Evolutionary conservation across 1,140 invertebrate genomes (phyloP).

Genomic region (Sinonovacula constricta): DNA sequence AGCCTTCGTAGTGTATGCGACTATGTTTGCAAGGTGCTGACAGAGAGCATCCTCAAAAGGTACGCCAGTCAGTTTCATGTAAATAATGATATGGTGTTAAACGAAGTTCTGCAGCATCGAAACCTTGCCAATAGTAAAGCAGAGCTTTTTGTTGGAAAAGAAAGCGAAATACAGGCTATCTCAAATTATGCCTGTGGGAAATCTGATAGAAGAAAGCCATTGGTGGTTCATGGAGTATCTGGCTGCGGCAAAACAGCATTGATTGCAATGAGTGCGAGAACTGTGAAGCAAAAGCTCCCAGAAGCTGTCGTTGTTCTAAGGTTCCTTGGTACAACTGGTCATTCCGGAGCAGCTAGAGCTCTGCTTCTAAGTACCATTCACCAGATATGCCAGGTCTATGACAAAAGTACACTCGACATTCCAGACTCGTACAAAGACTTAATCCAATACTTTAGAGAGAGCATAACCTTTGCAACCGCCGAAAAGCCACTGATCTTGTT

Average conservation of each 20-base stretch:
- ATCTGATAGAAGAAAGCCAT: conserved; percentile 67
- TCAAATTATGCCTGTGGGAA: conserved; percentile 87
- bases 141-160: conserved; percentile 85
- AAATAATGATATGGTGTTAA: conserved; percentile 78
- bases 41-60: conserved; percentile 19
- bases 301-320: conserved; percentile 56
- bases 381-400: conserved; percentile 59
- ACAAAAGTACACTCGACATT: conserved; percentile 48
- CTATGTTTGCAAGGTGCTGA: conserved; percentile 25
- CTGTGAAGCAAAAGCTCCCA: conserved; percentile 15
- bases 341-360: conserved; percentile 54
- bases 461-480: conserved; percentile 40
- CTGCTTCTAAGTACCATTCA: conserved; percentile 60
- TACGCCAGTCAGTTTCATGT: conserved; percentile 79
- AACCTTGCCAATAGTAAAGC: conserved; percentile 97
- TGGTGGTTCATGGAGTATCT: conserved; percentile 68
- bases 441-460: conserved; percentile 59
- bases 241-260: conserved; percentile 73
- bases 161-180: conserved; percentile 80
- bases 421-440: conserved; percentile 58
- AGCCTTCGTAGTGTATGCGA: conserved; percentile 21
- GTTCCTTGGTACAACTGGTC: conserved; percentile 66
- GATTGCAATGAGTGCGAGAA: conserved; percentile 59
- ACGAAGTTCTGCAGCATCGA: conserved; percentile 96
- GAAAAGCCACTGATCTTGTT: conserved; percentile 61